Evolutionary conservation across 2,888 invertebrate species (phyloP), one percentile per base, ranked within the genome.

Genomic region (Pyrocoelia pectoralis): DNA sequence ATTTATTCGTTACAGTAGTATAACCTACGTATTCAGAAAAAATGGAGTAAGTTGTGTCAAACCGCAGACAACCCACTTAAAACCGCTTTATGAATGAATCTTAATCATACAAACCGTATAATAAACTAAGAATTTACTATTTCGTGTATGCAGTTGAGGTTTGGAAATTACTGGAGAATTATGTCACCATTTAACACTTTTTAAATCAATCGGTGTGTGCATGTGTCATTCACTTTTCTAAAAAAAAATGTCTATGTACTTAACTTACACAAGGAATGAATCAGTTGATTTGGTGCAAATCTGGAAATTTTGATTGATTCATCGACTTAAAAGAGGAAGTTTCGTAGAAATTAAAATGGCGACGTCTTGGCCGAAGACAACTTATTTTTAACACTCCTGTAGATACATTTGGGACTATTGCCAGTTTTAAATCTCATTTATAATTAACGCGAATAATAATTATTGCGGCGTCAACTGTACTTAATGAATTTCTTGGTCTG

Each of bases 81-180:
- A 53, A 52, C 43, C 51, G 17, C 15, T 52, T 54, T 50, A 50
- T 60, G 55, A 60, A 60, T 50, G 60, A 41, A 55, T 13, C 43
- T 59, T 60, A 60, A 38, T 60, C 60, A 60, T 55, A 28, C 54
- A 38, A 53, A 55, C 40, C 55, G 13, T 54, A 60, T 29, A 60
- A 60, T 54, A 54, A 24, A 9, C 19, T 4, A 55, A 60, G 15
- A 52, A 55, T 54, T 60, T 60, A 60, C 50, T 33, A 55, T 33
- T 60, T 59, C 59, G 49, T 19, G 40, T 50, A 19, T 18, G 29
- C 29, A 56, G 18, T 41, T 51, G 24, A 41, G n/a, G 24, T 51
- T 41, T 19, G 50, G 50, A 41, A 51, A 51, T 9, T 6, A 33
- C 19, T 58, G 58, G 51, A 15, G 3, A 19, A 40, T 61, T 61